Evolutionary conservation across 2,888 invertebrate species (phyloP).

Genomic region (Punctoribates punctum): DNA sequence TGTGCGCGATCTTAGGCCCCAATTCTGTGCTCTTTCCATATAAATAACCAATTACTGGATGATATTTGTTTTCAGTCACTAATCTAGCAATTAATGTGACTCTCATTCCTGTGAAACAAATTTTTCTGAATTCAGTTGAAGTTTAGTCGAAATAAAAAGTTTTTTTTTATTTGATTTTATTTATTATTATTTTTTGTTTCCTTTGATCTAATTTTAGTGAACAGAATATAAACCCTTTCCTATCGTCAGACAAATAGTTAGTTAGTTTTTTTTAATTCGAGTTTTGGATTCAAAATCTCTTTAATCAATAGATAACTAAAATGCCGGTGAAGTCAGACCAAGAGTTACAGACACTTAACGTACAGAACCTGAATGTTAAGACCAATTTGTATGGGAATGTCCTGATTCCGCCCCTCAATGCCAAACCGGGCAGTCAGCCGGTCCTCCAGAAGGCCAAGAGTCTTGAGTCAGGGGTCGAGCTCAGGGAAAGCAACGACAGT

Average conservation of each 20-base stretch:
- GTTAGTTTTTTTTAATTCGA: neutral
- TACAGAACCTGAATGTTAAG: neutral
- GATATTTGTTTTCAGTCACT: too few species aligned
- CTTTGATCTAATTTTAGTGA: constrained; percentile 1
- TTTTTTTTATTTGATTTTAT: too few species aligned
- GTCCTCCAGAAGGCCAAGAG: neutral
- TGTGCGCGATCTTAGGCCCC: too few species aligned
- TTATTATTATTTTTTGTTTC: constrained; percentile 6
- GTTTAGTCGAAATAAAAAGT: too few species aligned
- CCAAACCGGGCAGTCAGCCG: neutral
- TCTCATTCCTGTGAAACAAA: too few species aligned
- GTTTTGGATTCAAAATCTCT: neutral
- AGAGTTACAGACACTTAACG: constrained; percentile 22
- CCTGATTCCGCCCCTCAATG: neutral
- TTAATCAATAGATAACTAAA: neutral
- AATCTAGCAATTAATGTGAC: too few species aligned
- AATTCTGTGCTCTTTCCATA: too few species aligned
- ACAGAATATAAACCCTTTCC: neutral
- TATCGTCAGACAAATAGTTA: neutral
- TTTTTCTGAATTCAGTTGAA: too few species aligned
- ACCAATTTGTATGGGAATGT: constrained; percentile 9
- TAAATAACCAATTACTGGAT: too few species aligned
- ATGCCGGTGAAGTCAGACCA: neutral
- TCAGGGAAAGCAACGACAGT: neutral
- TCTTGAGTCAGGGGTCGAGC: neutral